Percentiles rank a stretch among this genome's conserved stretches.
Evolutionary conservation across 2,113 vertebrate species (phyloP).

Genomic region (Melanocharis versteri): DNA sequence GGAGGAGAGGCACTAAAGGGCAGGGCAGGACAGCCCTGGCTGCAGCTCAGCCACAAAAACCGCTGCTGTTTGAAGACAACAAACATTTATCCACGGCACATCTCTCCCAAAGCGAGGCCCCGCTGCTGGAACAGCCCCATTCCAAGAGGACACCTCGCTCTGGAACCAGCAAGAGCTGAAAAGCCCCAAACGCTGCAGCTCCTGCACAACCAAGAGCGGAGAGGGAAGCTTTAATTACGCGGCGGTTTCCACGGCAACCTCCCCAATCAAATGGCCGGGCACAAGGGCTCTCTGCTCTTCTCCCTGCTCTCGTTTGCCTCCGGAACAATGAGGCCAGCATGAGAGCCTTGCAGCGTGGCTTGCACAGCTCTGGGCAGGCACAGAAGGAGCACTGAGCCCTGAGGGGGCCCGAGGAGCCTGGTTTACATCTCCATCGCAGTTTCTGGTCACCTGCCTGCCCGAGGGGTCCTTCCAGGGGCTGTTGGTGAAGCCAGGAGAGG

Average conservation of each 20-base stretch:
- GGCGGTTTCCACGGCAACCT: neutral
- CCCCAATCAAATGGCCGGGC: neutral
- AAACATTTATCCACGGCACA: neutral
- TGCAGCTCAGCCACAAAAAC: neutral
- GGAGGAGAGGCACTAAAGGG: neutral
- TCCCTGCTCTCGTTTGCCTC: neutral
- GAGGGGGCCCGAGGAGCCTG: neutral
- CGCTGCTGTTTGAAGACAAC: neutral
- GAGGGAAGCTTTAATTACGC: neutral
- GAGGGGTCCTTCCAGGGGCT: neutral
- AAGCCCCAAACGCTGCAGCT: neutral
- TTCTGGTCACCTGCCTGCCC: neutral
- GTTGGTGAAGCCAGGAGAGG: neutral
- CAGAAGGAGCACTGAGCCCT: neutral
- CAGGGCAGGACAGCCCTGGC: neutral
- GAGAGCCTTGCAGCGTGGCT: neutral
- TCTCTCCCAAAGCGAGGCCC: accelerated
- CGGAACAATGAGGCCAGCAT: neutral
- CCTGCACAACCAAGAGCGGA: neutral
- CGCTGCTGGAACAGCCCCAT: neutral
- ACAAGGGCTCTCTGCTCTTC: neutral
- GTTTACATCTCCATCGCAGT: neutral
- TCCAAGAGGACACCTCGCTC: neutral
- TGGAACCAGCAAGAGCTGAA: neutral
- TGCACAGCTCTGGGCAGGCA: neutral